Evolutionary conservation across 2,888 invertebrate genomes (phyloP).

Genomic region (Erebia epiphron): DNA sequence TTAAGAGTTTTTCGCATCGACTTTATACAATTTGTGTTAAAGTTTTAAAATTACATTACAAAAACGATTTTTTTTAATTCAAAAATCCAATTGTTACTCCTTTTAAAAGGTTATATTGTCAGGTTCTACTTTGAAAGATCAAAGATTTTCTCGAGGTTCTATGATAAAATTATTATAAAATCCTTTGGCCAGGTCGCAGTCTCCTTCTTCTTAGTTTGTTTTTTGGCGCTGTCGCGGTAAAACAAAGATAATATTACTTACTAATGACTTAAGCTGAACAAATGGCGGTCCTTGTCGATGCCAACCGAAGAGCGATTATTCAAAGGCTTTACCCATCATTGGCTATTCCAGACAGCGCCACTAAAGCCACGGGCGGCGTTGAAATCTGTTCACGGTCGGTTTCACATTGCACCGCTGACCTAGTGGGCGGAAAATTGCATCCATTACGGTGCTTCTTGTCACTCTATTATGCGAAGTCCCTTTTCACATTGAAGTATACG

Average conservation of each 20-base stretch:
- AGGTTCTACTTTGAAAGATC: not conserved
- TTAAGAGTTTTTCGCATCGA: too few relatives aligned
- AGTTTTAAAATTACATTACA: too few relatives aligned
- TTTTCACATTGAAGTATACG: not conserved
- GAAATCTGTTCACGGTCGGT: conserved; percentile 25
- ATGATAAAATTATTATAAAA: not conserved
- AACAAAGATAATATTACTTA: too few relatives aligned
- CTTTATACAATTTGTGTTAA: too few relatives aligned
- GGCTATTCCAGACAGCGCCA: conserved; percentile 21
- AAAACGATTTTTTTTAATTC: too few relatives aligned
- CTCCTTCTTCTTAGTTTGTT: too few relatives aligned
- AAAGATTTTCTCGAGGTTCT: too few relatives aligned
- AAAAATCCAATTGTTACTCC: too few relatives aligned
- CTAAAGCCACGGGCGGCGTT: conserved; percentile 20
- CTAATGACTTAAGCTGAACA: not conserved
- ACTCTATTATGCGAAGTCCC: conserved; percentile 4
- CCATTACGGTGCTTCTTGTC: conserved; percentile 21
- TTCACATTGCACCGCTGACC: conserved; percentile 23
- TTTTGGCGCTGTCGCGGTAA: too few relatives aligned
- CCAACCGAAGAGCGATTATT: not conserved
- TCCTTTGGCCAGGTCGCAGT: not conserved
- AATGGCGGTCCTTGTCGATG: not conserved
- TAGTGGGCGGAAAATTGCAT: conserved; percentile 25
- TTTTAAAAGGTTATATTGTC: not conserved
- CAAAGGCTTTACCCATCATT: conserved; percentile 13